phyloP scores from a whole-genome alignment of 2,797 vertebrate species.

The Enteromius trimaculatus region DNA sequence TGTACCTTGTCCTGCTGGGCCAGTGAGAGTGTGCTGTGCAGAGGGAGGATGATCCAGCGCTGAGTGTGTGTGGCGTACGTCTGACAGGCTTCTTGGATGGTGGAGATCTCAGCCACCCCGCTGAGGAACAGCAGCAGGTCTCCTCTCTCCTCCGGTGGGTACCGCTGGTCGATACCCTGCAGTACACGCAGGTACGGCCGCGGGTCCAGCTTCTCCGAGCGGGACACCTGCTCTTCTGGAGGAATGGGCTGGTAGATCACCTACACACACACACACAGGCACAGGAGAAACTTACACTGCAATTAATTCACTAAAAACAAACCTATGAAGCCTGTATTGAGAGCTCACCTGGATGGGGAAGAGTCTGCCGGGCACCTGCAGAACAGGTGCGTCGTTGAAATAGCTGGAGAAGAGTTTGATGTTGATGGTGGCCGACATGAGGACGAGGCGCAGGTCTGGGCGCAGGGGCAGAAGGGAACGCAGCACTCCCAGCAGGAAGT shows the following conservation, averaged over 20 bases:
- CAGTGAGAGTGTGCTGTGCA: conserved; percentile 91
- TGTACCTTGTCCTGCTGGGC: conserved; percentile 89
- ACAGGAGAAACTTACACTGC: background rate
- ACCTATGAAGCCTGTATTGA: background rate
- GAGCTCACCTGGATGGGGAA: conserved; percentile 87
- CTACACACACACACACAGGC: conserved; percentile 65
- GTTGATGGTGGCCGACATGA: conserved; percentile 97
- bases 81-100: conserved; percentile 86
- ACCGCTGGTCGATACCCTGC: conserved; percentile 88
- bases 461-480: conserved; percentile 77
- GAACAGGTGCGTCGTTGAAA: conserved; percentile 83
- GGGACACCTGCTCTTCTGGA: conserved; percentile 77
- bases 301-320: background rate
- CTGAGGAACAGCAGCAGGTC: conserved; percentile 93
- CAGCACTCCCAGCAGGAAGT: conserved; percentile 89
- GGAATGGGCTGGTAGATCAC: conserved; percentile 88
- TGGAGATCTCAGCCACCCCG: conserved; percentile 87
- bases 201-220: conserved; percentile 85
- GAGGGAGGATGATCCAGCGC: conserved; percentile 88
- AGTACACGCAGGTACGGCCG: conserved; percentile 88
- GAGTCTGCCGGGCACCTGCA: conserved; percentile 91
- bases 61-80: conserved; percentile 82
- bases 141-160: conserved; percentile 86
- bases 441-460: conserved; percentile 83
- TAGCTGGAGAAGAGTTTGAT: conserved; percentile 88